Evolutionary conservation across 2,888 invertebrate species (phyloP), one percentile per base, ranked within the genome.

Genomic region (Phorcus lineatus): DNA sequence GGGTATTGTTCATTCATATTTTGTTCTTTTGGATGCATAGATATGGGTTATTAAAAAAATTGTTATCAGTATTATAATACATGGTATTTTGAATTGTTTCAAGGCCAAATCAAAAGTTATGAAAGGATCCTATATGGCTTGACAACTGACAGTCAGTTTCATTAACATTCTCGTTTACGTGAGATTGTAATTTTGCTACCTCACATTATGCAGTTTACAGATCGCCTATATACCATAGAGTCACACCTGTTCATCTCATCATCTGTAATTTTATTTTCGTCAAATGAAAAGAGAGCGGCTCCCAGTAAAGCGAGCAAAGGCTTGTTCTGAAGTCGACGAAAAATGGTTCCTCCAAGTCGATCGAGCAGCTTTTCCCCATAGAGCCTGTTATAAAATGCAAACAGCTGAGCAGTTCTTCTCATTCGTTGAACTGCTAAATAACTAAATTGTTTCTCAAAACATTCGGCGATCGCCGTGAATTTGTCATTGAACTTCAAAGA

Each of bases 221-320:
- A 36, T 36, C 36, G 7, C n/a, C 36, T 36, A 36, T 4, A 11
- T 47, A 47, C 13, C 47, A 47, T 36, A 13, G 11, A 47, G 13
- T 47, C 57, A 78, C 80, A 89, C 91, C 85, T 86, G 22, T 86
- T 78, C 17, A 92, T 81, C 53, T 91, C 91, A 36, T 87, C 84
- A 77, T 92, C 90, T 22, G 88, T 83, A 31, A 92, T 86, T 54
- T 87, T 86, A 62, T 90, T 85, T 28, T 89, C 83, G 9, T 90
- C 88, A 91, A 92, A 92, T 19, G 88, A 86, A 84, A 92, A 92
- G 6, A 91, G 55, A 53, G 85, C 82, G 28, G 90, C 90, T 28
- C 89, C 88, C 31, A 91, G 81, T 13, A 91, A 78, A 9, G 82
- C 70, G 53, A 85, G 85, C 11, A 86, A 74, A 16, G 81, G 76